These are phyloP conservation scores for Nothoprocta perdicaria DNA, from an alignment of 2,113 vertebrate genomes.

Conservation along the genomic window DNA sequence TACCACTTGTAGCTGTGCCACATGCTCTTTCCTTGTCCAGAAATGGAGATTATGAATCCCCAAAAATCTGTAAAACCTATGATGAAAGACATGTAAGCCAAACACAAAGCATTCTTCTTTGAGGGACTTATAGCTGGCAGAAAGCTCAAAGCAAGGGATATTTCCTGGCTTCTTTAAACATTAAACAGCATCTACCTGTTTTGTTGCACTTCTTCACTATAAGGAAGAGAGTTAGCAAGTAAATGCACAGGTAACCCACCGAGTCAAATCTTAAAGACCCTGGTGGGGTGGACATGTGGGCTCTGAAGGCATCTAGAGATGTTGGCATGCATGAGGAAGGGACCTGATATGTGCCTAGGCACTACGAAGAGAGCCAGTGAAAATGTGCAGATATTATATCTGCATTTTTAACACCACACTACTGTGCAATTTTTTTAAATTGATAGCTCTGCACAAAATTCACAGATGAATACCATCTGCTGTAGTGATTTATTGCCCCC, in stretches of 20 bases:
- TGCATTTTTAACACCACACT: constrained; percentile 26
- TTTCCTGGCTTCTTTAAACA: not conserved
- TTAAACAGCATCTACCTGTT: not conserved
- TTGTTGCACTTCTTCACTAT: not conserved
- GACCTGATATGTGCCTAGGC: not conserved
- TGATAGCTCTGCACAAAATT: constrained; percentile 38
- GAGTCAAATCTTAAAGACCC: not conserved
- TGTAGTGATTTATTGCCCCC: constrained; percentile 68
- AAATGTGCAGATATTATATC: not conserved
- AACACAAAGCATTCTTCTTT: not conserved
- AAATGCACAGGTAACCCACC: not conserved
- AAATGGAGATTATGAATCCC: rapidly evolving
- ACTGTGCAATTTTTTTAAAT: constrained; percentile 15
- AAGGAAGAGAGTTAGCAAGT: not conserved
- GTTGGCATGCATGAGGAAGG: not conserved
- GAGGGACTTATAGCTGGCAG: not conserved
- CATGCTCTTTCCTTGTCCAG: not conserved
- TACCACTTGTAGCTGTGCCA: rapidly evolving
- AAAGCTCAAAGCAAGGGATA: not conserved
- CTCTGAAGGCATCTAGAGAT: not conserved
- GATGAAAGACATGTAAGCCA: rapidly evolving
- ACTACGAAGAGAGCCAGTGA: not conserved
- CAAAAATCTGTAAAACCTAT: not conserved
- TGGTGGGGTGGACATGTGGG: rapidly evolving
- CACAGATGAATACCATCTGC: constrained; percentile 72